Conservation (phyloP, 2,113 vertebrate genomes). For the Onychostruthus taczanowskii region DNA sequence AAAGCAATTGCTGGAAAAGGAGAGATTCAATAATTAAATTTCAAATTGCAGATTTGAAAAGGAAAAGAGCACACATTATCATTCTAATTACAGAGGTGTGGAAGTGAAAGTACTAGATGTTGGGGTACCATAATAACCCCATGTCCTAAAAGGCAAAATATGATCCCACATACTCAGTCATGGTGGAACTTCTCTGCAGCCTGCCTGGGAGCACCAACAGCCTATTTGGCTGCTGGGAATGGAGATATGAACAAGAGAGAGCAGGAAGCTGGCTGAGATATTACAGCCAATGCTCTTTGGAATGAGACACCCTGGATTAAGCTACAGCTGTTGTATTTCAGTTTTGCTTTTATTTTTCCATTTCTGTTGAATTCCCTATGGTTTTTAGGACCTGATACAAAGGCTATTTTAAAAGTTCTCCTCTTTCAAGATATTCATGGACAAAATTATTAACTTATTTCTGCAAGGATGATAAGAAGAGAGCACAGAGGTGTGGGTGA, state of each 20-base stretch:
- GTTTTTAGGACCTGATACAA: background rate
- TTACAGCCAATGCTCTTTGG: background rate
- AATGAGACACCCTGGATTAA: background rate
- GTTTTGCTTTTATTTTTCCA: background rate
- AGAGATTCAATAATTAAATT: background rate
- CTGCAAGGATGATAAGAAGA: background rate
- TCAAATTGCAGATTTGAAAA: background rate
- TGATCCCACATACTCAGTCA: background rate
- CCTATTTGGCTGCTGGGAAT: rapidly evolving
- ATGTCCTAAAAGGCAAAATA: background rate
- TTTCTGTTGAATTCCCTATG: background rate
- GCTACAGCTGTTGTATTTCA: background rate
- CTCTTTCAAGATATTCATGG: background rate
- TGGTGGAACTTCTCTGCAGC: background rate
- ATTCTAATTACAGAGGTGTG: background rate
- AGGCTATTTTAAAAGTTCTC: background rate
- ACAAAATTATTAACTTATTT: background rate
- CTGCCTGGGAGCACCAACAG: background rate
- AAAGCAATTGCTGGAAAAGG: background rate
- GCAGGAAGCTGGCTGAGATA: background rate
- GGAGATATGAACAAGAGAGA: background rate
- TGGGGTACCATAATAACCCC: background rate
- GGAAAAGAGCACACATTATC: background rate
- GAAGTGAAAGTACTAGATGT: background rate
- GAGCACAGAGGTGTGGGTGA: background rate